A percentile compares a stretch with the other conserved stretches of the same genome.
Evolutionary conservation across 1,140 invertebrate genomes (phyloP).

Genomic region (Saxidomus purpurata): DNA sequence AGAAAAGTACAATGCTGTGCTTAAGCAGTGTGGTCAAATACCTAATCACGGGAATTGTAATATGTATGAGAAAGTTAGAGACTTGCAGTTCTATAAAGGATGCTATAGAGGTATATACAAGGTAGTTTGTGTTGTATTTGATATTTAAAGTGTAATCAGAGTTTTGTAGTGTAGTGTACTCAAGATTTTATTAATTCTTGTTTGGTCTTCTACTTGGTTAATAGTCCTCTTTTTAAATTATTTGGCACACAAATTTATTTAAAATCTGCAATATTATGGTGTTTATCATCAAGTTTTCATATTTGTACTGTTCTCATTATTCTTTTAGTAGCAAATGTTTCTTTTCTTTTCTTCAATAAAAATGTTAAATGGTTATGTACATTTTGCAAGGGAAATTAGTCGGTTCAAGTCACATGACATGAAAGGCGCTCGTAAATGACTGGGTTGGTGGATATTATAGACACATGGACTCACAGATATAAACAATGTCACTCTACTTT

Average conservation of each 20-base stretch:
- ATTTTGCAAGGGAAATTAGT: neutral
- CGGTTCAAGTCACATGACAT: constrained; percentile 33
- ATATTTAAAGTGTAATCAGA: constrained; percentile 27
- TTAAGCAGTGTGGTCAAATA: too few species aligned
- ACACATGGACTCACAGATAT: constrained; percentile 69
- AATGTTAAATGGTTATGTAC: neutral
- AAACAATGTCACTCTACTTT: constrained; percentile 59
- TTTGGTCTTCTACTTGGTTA: neutral
- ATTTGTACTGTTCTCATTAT: too few species aligned
- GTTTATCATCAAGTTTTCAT: too few species aligned
- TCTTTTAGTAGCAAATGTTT: too few species aligned
- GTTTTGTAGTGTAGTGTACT: constrained; percentile 38
- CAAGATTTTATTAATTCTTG: constrained; percentile 47
- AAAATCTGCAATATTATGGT: too few species aligned
- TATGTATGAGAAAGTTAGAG: neutral
- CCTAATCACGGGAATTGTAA: too few species aligned
- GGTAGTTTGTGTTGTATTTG: neutral
- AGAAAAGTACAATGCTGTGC: too few species aligned
- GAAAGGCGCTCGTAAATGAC: constrained; percentile 36
- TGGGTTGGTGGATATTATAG: constrained; percentile 54
- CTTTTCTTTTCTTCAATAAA: neutral
- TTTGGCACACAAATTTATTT: too few species aligned
- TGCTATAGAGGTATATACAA: neutral
- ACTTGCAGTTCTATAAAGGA: neutral
- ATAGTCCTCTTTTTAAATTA: too few species aligned